Base-by-base conservation (phyloP, 92 coral and sea anemone species). In the Siderastrea siderea region DNA sequence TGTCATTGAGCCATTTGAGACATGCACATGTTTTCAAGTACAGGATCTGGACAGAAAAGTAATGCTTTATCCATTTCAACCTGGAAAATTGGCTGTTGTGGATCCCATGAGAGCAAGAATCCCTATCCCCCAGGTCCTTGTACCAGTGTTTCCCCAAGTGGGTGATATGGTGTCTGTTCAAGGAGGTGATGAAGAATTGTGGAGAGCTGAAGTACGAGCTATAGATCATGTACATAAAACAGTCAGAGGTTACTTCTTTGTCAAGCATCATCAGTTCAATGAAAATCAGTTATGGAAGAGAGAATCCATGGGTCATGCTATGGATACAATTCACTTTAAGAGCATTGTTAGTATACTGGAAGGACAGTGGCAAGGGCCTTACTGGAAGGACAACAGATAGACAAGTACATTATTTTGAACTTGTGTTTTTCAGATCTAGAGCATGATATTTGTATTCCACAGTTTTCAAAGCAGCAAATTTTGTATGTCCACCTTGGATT, bases 111-210 rank as follows among this genome's bases (percentile, higher is more conserved):
- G 38, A 0, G 38, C 38, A 26, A 26, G 91, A 87, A 17, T 63
- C 6, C 14, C 16, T 45, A 73, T 51, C 47, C 85, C 91, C 12
- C 54, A 58, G n/a, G 84, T 87, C 38, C 58, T 87, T 9, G 91
- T 87, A 45, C 86, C 91, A 58, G 91, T 87, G 38, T 80, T 53
- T 53, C 79, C 84, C 75, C 84, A 87, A 61, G 81, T 71, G 74
- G 91, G 91, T 78, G 91, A 87, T 26, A 87, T 87, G 91, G 81
- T 80, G 47, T 80, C 72, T 50, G 91, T 87, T 26, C 38, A 26
- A 63, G 86, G 81, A 43, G 85, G 82, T 62, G 74, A 80, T 87
- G 81, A 87, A 19, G 91, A 87, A 52, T 59, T 87, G 54, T 87
- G 91, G 86, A 87, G 86, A 78, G 86, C 91, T 79, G 91, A 87